Base-by-base conservation (phyloP, 2,113 vertebrate species). In the Sphyrna mokarran region DNA sequence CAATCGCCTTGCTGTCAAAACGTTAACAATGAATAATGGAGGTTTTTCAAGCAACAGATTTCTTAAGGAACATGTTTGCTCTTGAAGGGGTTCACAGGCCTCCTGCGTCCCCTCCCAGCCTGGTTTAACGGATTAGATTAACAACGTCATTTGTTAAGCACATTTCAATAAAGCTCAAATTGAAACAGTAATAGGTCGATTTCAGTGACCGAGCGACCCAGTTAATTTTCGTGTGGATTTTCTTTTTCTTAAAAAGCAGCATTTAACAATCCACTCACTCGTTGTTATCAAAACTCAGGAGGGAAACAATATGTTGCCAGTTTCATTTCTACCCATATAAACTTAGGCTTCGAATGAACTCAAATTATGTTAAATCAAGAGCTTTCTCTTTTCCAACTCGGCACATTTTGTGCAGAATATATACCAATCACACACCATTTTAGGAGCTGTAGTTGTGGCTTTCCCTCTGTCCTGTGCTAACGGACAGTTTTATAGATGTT, bases 81-180 rank as follows among this genome's bases (percentile, higher is more conserved):
- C 61, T 93, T 63, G 61, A 16, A 93, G n/a, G 8, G 33, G 89
- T 66, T 93, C 89, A 68, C 68, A 33, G 94, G 94, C 68, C 91
- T 95, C 43, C 89, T 43, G 40, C 3, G 40, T 7, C 29, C 26
- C 37, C 48, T n/a, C 68, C 11, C 68, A 54, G 14, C 23, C 43
- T 26, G 94, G 93, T 54, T 95, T 54, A 43, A 72, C 5, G 68
- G 40, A 72, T 29, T 33, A 48, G 69, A 95, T 95, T 76, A 95
- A 95, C 94, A 95, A 72, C 1, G 69, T 54, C 40, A 93, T 66
- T 93, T 68, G 89, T 93, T 37, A 66, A 54, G 37, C 26, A 95
- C 94, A 95, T 95, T 95, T 95, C 94, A 72, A 95, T 76, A 29
- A 93, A 93, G 68, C 69, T 95, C 43, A 95, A 40, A 23, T 54